Evolutionary conservation across 2,888 invertebrate genomes (phyloP), one percentile per base, ranked within the genome.

Genomic region (Zootermopsis nevadensis): DNA sequence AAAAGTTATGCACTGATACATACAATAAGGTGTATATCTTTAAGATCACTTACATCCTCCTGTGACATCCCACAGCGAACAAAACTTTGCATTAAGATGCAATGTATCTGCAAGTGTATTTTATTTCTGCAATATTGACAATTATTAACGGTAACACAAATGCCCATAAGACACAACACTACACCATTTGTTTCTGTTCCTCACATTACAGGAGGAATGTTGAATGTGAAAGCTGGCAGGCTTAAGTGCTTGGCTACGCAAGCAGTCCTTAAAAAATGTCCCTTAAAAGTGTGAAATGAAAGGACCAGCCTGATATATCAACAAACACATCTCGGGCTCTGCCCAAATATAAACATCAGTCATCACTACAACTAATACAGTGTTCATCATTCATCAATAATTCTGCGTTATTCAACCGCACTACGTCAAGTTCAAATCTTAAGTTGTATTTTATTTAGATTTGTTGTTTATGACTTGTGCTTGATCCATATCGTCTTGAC

Each of bases 401-500:
- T 67, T 67, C 24, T n/a, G 19, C 33, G 31, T 22, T 38, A 4
- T 60, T 60, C 27, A 27, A 38, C n/a, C 35, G n/a, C 31, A 69
- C 22, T 19, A 33, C 10, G 22, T 10, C 22, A 30, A 69, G 30
- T 69, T n/a, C n/a, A 15, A 42, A 10, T 74, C 38, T 74, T 24
- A 31, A 27, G 82, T n/a, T 24, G 48, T 15, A 33, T 33, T 1
- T 84, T 85, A 85, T 22, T 86, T 82, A 19, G 80, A 27, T 80
- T 86, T 86, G 60, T 83, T 85, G 81, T 87, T 85, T 33, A 86
- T 85, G 53, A 87, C 84, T 42, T 85, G 80, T 3, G 87, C 87
- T 15, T 85, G 85, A 38, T 86, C 82, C 60, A 84, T 85, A 82
- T 88, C 87, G 84, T 88, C 87, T 30, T 85, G 69, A n/a, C 86